These are phyloP conservation scores for Microplitis manilae DNA, from an alignment of 2,888 invertebrate genomes.

Conservation along the genomic window DNA sequence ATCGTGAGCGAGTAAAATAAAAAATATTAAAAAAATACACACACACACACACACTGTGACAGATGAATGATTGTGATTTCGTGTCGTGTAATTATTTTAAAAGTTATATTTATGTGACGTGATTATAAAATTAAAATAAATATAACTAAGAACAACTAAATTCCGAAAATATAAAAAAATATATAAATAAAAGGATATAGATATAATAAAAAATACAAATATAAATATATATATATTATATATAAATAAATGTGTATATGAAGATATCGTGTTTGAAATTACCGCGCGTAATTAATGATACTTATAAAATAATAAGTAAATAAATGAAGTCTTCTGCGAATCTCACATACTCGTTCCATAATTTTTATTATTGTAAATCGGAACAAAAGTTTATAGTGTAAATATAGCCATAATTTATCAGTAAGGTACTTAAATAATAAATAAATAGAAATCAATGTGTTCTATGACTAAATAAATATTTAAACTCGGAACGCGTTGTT, in stretches of 20 bases:
- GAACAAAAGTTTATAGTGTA: conserved; percentile 49
- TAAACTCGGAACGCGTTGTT: background rate
- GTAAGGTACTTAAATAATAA: conserved; percentile 52
- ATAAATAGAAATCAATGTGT: conserved; percentile 54
- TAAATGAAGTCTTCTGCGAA: conserved; percentile 40
- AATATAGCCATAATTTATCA: conserved; percentile 53
- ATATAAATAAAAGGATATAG: conserved; percentile 23
- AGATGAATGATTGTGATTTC: conserved; percentile 60
- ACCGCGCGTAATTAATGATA: background rate
- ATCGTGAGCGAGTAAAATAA: conserved; percentile 55
- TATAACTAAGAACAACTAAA: background rate
- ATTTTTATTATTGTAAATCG: conserved; percentile 47
- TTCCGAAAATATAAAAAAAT: conserved; percentile 24
- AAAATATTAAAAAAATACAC: background rate
- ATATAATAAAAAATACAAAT: conserved; percentile 9
- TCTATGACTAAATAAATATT: conserved; percentile 38
- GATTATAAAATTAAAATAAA: conserved; percentile 55
- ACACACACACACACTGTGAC: conserved; percentile 46
- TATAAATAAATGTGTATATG: conserved; percentile 24
- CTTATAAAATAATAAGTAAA: conserved; percentile 16
- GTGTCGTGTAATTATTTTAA: conserved; percentile 51
- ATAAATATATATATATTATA: conserved; percentile 1
- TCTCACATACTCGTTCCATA: conserved; percentile 46
- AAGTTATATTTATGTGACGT: conserved; percentile 64
- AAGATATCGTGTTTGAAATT: background rate